Conservation (phyloP, 2,113 vertebrate genomes). For the Mus pahari region DNA sequence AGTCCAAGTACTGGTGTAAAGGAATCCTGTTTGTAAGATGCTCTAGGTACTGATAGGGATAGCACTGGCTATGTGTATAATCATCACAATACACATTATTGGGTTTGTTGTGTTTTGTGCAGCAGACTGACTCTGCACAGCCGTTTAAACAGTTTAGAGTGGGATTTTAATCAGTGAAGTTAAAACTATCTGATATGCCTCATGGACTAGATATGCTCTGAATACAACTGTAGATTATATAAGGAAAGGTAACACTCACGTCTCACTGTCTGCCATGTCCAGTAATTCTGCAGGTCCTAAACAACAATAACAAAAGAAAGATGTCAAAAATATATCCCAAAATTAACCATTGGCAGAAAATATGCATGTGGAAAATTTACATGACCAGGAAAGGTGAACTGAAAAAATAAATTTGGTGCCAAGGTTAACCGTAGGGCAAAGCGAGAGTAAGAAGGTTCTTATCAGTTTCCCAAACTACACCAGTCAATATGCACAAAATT, state of each 20-base stretch:
- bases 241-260: slow-evolving; percentile 86
- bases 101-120: neutral
- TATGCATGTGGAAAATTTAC: neutral
- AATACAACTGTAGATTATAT: neutral
- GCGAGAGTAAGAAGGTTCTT: neutral
- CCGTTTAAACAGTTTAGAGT: neutral
- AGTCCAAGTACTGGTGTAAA: neutral
- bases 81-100: neutral
- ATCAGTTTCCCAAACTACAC: neutral
- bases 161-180: neutral
- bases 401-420: neutral
- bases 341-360: neutral
- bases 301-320: slow-evolving; percentile 57
- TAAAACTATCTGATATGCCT: neutral
- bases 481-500: neutral
- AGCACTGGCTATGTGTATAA: fast-evolving
- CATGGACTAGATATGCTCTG: neutral
- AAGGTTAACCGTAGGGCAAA: neutral
- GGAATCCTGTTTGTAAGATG: neutral
- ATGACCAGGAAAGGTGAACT: neutral
- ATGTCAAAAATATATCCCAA: slow-evolving; percentile 12
- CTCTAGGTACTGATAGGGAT: neutral
- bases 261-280: slow-evolving; percentile 95
- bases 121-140: neutral
- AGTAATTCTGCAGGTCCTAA: slow-evolving; percentile 94